A percentile compares a stretch with the other conserved stretches of the same genome.
Evolutionary conservation across 2,888 invertebrate genomes (phyloP).

Genomic region (Phania funesta): DNA sequence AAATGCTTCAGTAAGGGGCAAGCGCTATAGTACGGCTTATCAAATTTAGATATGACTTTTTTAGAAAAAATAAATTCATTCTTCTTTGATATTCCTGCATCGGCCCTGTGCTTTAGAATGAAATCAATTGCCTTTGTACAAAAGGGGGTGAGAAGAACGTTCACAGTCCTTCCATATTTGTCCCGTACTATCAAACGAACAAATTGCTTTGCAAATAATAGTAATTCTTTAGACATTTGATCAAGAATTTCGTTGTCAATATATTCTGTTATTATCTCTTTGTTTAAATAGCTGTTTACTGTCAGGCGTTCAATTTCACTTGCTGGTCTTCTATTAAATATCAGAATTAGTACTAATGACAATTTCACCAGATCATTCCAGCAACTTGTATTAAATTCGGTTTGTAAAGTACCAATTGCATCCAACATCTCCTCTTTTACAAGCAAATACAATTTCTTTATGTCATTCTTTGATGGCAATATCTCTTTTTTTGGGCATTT

Average conservation of each 20-base stretch:
- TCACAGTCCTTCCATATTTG: not conserved
- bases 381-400: not conserved
- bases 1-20: not conserved
- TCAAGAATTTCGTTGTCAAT: not conserved
- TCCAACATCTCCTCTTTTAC: not conserved
- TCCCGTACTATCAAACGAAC: not conserved
- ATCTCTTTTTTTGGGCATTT: not conserved
- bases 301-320: not conserved
- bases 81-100: not conserved
- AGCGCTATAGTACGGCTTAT: not conserved
- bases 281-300: not conserved
- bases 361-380: not conserved
- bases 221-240: not conserved
- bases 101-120: not conserved
- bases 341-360: not conserved
- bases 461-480: not conserved
- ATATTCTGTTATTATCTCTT: not conserved
- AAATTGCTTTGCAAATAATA: constrained; percentile 6
- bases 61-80: not conserved
- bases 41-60: too few species aligned
- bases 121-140: not conserved
- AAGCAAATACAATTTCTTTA: not conserved
- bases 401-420: not conserved
- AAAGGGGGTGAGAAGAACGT: not conserved
- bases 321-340: not conserved